A percentile compares a stretch with the other conserved stretches of the same genome.
Conservation (phyloP, 2,113 vertebrate genomes). For the Sceloporus undulatus region DNA sequence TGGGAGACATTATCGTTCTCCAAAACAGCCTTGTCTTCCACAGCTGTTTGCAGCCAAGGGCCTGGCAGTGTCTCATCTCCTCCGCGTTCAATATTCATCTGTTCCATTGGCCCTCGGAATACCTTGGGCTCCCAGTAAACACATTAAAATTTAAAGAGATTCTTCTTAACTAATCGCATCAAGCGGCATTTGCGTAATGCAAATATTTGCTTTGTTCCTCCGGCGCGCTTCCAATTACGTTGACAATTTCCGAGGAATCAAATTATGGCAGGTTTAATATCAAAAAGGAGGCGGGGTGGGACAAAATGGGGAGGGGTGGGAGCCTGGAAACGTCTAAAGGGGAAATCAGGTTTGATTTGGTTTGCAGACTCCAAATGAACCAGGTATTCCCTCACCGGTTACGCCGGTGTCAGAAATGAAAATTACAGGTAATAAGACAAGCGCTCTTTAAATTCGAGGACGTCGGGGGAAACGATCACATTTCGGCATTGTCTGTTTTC, state of each 20-base stretch:
- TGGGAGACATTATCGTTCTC: background rate
- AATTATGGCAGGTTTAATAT: conserved; percentile 50
- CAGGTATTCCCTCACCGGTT: conserved; percentile 26
- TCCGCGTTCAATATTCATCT: conserved; percentile 42
- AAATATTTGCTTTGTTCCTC: conserved; percentile 73
- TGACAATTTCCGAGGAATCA: conserved; percentile 51
- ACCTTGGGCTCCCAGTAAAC: background rate
- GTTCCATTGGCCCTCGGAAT: background rate
- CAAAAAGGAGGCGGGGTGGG: conserved; percentile 43
- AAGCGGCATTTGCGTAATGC: conserved; percentile 54
- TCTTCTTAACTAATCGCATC: conserved; percentile 65
- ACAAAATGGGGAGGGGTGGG: background rate
- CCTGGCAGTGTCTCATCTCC: conserved; percentile 12
- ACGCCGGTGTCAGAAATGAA: background rate
- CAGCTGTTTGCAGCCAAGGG: background rate
- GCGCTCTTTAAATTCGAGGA: background rate
- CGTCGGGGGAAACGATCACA: background rate
- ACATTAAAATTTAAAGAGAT: conserved; percentile 61
- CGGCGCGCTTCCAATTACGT: conserved; percentile 61
- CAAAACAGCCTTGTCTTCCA: background rate
- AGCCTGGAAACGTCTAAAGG: conserved; percentile 39
- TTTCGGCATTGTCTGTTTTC: conserved; percentile 1
- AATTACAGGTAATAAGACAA: background rate
- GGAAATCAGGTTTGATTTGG: conserved; percentile 50
- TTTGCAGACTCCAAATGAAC: conserved; percentile 45